Conservation (phyloP, 2,797 vertebrate species). For the Eptatretus atami region DNA sequence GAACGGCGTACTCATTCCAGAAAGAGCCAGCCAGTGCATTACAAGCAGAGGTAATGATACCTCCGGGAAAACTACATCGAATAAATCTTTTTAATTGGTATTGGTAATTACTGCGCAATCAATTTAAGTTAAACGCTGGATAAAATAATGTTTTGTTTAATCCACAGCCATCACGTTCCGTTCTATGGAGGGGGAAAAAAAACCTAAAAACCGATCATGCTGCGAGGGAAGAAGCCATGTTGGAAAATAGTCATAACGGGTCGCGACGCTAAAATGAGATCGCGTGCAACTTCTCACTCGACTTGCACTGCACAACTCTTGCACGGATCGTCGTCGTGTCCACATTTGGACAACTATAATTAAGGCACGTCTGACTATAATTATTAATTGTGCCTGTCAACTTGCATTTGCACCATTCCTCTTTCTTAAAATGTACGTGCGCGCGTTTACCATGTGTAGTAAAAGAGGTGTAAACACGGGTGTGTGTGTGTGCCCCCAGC, state of each 20-base stretch:
- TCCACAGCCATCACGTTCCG: neutral
- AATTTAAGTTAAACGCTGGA: slow-evolving; percentile 1
- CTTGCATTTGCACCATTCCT: neutral
- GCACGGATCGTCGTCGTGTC: neutral
- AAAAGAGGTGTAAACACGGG: slow-evolving; percentile 6
- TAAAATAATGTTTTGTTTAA: slow-evolving; percentile 3
- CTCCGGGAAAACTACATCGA: no score
- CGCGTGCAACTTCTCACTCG: no score
- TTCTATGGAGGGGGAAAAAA: neutral
- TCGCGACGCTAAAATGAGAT: no score
- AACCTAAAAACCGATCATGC: neutral
- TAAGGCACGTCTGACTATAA: slow-evolving; percentile 2
- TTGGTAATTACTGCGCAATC: slow-evolving; percentile 2
- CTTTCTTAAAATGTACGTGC: neutral
- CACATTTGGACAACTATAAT: slow-evolving; percentile 1
- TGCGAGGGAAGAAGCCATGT: neutral
- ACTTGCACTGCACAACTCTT: neutral
- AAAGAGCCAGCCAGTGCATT: no score
- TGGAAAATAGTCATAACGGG: no score
- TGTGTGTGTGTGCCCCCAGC: neutral
- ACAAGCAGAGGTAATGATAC: no score
- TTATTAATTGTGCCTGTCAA: slow-evolving; percentile 5
- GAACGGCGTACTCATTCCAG: no score
- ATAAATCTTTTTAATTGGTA: neutral
- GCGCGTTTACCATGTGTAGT: neutral